Evolutionary conservation across 1,140 invertebrate genomes (phyloP).

Genomic region (Atta colombica): DNA sequence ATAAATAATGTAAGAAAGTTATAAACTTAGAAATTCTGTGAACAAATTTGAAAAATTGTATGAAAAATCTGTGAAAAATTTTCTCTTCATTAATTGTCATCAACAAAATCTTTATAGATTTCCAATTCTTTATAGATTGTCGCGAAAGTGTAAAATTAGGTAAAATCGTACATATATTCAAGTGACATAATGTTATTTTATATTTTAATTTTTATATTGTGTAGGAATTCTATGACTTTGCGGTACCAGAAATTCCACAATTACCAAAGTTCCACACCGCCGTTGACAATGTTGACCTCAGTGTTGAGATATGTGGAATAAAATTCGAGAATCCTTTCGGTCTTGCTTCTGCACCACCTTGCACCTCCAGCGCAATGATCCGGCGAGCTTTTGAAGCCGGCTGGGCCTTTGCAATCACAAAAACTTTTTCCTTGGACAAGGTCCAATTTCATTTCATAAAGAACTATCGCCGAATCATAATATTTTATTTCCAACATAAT

Average conservation of each 20-base stretch:
- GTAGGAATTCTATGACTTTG: constrained; percentile 88
- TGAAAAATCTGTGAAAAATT: no score
- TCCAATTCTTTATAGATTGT: not conserved
- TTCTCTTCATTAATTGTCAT: not conserved
- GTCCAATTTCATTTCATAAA: constrained; percentile 84
- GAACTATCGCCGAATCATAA: not conserved
- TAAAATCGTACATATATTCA: no score
- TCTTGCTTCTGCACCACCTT: constrained; percentile 98
- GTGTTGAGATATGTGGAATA: constrained; percentile 96
- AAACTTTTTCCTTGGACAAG: constrained; percentile 98
- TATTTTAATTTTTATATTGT: not conserved
- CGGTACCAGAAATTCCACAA: constrained; percentile 89
- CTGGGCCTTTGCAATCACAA: constrained; percentile 98
- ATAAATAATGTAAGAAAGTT: no score
- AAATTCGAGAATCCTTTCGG: constrained; percentile 99
- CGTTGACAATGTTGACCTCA: constrained; percentile 97
- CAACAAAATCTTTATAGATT: not conserved
- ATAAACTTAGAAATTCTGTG: no score
- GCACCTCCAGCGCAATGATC: constrained; percentile 98
- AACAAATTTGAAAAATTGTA: no score
- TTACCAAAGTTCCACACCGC: constrained; percentile 97
- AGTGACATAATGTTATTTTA: not conserved
- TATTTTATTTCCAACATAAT: not conserved
- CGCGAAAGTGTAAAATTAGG: no score
- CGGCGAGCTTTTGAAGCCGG: constrained; percentile 97